These are phyloP conservation scores for Vicugna pacos DNA, from an alignment of 2,113 vertebrate species.

Conservation along the genomic window DNA sequence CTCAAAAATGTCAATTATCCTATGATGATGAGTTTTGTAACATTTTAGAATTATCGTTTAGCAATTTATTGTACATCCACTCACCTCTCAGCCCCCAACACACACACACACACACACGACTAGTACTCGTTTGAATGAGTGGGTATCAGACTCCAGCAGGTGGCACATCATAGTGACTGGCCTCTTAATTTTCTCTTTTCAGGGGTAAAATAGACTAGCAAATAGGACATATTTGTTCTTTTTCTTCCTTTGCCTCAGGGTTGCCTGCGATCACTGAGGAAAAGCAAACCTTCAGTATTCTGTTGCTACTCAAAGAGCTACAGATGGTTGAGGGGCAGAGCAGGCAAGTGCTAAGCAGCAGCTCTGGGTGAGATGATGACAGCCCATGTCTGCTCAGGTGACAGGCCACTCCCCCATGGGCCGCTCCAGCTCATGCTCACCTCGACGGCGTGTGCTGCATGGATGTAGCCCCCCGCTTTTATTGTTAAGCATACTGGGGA, in stretches of 20 bases:
- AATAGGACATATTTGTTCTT: neutral
- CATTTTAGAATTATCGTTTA: neutral
- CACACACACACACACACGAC: neutral
- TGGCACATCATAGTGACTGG: accelerated
- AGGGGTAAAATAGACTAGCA: neutral
- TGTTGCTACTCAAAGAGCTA: neutral
- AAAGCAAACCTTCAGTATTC: neutral
- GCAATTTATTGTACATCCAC: neutral
- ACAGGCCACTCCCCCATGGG: accelerated
- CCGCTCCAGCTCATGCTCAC: neutral
- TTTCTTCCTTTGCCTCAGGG: neutral
- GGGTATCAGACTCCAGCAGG: accelerated
- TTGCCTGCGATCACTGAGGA: neutral
- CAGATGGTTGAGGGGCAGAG: neutral
- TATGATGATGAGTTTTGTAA: neutral
- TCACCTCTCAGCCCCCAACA: neutral
- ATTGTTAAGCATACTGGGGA: accelerated
- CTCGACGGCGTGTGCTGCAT: accelerated
- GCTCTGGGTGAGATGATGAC: neutral
- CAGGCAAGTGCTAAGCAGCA: neutral
- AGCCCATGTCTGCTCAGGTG: too few relatives aligned
- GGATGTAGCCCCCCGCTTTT: accelerated
- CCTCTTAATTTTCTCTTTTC: neutral
- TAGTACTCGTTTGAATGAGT: too few relatives aligned
- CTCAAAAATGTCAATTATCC: neutral